Conservation (phyloP, 2,113 vertebrate species). For the Sinosuthora webbiana region DNA sequence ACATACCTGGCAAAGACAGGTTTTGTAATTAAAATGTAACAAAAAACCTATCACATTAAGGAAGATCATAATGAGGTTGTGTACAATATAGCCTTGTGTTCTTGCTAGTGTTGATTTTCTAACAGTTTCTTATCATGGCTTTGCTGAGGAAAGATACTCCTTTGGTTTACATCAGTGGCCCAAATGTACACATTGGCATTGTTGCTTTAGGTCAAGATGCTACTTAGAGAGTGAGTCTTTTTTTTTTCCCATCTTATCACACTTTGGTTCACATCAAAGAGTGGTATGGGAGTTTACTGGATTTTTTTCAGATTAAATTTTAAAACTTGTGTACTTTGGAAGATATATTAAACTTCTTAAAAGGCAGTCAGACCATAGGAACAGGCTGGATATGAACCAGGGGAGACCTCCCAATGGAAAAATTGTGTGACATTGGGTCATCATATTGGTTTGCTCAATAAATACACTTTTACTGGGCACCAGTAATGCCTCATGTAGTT, state of each 20-base stretch:
- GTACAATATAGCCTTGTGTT: not conserved
- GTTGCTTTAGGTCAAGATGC: not conserved
- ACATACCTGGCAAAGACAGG: not conserved
- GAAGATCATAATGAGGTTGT: not conserved
- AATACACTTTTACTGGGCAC: not conserved
- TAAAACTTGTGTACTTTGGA: not conserved
- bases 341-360: not conserved
- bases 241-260: not conserved
- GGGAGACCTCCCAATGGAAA: not conserved
- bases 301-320: not conserved
- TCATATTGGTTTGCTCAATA: not conserved
- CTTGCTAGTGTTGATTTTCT: not conserved
- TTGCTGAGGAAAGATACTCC: not conserved
- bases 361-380: not conserved
- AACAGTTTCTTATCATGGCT: not conserved
- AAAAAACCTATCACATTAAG: not conserved
- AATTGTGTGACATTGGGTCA: not conserved
- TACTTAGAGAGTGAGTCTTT: not conserved
- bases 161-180: not conserved
- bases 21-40: not conserved
- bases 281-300: not conserved
- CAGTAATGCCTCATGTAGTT: not conserved
- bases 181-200: not conserved
- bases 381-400: not conserved
- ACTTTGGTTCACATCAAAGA: not conserved